These are phyloP conservation scores for Rhynchophorus ferrugineus DNA, from an alignment of 1,140 invertebrate species.

Conservation along the genomic window DNA sequence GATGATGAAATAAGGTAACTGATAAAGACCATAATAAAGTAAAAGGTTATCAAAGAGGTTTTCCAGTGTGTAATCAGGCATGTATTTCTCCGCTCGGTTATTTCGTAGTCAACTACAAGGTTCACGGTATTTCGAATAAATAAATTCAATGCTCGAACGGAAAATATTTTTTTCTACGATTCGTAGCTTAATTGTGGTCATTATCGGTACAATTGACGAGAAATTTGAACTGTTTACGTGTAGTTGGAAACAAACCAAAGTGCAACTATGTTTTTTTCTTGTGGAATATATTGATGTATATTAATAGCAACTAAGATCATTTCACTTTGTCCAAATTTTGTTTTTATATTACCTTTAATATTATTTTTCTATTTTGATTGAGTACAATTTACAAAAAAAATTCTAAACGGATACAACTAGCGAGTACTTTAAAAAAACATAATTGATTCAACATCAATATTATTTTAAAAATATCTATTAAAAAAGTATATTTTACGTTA, in stretches of 20 bases:
- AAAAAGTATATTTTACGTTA: no score
- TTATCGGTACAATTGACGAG: background rate
- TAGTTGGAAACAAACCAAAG: background rate
- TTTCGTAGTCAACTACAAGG: slow-evolving; percentile 1
- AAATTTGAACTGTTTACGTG: background rate
- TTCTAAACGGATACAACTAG: no score
- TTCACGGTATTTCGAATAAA: background rate
- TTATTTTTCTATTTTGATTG: no score
- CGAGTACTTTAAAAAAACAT: no score
- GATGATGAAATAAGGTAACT: slow-evolving; percentile 5
- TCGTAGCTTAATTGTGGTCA: background rate
- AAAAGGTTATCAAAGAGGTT: slow-evolving; percentile 1
- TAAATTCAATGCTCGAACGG: background rate
- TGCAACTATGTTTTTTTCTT: background rate
- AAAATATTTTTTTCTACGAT: background rate
- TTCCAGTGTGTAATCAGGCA: background rate
- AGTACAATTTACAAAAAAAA: no score
- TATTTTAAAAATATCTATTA: no score
- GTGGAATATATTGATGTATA: no score
- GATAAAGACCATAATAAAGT: background rate
- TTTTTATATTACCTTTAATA: no score
- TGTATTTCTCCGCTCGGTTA: background rate
- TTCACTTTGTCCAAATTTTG: no score
- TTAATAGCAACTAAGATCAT: no score
- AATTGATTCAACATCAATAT: no score